Evolutionary conservation across 2,113 vertebrate species (phyloP).

Genomic region (Nestor notabilis): DNA sequence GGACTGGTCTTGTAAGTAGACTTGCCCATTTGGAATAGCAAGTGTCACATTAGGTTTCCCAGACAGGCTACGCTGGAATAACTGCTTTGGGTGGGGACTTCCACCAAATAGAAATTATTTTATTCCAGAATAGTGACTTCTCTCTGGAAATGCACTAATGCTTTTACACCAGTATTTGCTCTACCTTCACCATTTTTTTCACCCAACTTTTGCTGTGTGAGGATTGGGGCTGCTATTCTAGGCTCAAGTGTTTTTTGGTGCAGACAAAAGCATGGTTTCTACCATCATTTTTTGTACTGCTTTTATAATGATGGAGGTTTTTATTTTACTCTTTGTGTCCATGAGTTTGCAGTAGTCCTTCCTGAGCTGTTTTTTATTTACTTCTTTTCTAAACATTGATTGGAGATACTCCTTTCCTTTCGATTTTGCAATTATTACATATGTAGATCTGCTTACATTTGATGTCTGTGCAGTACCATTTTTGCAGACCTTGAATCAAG

Average conservation of each 20-base stretch:
- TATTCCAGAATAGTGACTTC: background rate
- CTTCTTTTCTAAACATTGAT: background rate
- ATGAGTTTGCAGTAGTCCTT: background rate
- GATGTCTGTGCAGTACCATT: background rate
- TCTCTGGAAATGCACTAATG: background rate
- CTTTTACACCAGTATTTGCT: background rate
- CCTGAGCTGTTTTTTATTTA: background rate
- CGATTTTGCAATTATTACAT: background rate
- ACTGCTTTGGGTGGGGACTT: background rate
- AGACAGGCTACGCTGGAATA: background rate
- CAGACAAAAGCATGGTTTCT: background rate
- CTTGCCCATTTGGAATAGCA: background rate
- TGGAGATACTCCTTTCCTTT: background rate
- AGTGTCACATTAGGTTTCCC: background rate
- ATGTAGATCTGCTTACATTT: background rate
- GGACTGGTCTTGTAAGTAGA: background rate
- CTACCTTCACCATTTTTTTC: background rate
- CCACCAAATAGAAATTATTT: background rate
- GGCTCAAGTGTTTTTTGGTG: background rate
- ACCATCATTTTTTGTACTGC: background rate
- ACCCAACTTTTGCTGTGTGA: background rate
- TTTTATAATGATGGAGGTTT: background rate
- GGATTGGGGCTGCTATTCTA: background rate
- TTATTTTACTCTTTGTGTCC: background rate
- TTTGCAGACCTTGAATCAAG: background rate